Percentiles rank a stretch among this genome's conserved stretches.
Conservation (phyloP, 2,888 invertebrate genomes). For the Blastobasis lacticolella region DNA sequence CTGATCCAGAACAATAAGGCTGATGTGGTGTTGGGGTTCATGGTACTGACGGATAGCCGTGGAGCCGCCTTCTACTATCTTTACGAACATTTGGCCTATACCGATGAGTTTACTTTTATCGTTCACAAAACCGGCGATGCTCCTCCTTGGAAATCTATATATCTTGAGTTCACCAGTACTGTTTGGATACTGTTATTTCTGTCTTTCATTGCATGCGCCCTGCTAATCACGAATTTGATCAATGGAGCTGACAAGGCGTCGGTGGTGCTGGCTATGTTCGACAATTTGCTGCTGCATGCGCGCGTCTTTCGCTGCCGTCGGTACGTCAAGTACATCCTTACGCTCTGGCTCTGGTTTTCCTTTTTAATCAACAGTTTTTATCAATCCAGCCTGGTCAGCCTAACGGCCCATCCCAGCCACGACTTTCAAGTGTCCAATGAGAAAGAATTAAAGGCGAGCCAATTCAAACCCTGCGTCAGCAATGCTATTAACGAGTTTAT, state of each 20-base stretch:
- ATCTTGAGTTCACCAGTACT: slow-evolving; percentile 20
- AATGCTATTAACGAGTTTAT: slow-evolving; percentile 17
- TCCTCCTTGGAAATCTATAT: slow-evolving; percentile 20
- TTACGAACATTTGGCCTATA: slow-evolving; percentile 16
- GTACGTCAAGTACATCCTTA: slow-evolving; percentile 17
- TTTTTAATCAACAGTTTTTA: slow-evolving; percentile 24
- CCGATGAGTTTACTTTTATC: slow-evolving; percentile 22
- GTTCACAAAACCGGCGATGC: slow-evolving; percentile 21
- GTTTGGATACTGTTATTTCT: slow-evolving; percentile 23
- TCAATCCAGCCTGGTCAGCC: slow-evolving; percentile 23
- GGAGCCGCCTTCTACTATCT: slow-evolving; percentile 24
- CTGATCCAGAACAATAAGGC: slow-evolving; percentile 18
- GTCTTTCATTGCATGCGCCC: slow-evolving; percentile 21
- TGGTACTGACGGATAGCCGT: slow-evolving; percentile 21
- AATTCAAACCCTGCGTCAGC: slow-evolving; percentile 38
- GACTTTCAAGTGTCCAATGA: slow-evolving; percentile 33
- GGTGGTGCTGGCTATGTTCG: slow-evolving; percentile 22
- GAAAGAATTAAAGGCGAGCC: slow-evolving; percentile 19
- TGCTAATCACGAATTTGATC: slow-evolving; percentile 18
- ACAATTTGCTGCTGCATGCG: slow-evolving; percentile 23
- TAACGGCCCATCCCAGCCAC: slow-evolving; percentile 24
- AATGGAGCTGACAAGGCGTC: slow-evolving; percentile 15
- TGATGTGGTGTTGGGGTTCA: slow-evolving; percentile 24
- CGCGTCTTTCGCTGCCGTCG: slow-evolving; percentile 12
- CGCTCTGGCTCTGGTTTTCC: slow-evolving; percentile 39